A percentile compares a stretch with the other conserved stretches of the same genome.
These are phyloP conservation scores for Nomia melanderi DNA, from an alignment of 1,140 invertebrate genomes.

Conservation along the genomic window DNA sequence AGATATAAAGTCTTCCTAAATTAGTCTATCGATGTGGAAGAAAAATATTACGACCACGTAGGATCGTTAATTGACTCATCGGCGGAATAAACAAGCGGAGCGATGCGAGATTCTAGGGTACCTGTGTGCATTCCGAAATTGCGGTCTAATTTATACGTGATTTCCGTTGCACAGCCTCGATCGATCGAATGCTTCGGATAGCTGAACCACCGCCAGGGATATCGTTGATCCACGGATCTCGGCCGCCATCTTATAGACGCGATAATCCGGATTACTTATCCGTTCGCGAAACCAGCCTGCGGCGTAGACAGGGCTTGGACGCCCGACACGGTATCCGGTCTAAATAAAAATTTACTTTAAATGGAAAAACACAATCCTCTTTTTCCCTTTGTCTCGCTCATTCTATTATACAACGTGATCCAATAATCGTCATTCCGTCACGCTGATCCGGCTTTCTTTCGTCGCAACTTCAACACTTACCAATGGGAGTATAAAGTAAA, in stretches of 20 bases:
- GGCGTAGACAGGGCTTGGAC: neutral
- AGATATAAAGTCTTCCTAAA: no score
- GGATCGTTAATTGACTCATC: neutral
- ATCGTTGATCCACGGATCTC: constrained; percentile 1
- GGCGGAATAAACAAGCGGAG: neutral
- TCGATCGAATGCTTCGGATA: neutral
- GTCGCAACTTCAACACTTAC: no score
- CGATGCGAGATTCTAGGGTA: neutral
- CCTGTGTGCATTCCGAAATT: neutral
- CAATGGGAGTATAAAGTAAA: no score
- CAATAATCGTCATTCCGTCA: no score
- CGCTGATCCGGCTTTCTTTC: no score
- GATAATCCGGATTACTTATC: constrained; percentile 6
- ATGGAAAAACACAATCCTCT: neutral
- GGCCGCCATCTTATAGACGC: constrained; percentile 1
- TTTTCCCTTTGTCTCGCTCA: neutral
- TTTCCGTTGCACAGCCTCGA: neutral
- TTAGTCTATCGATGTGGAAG: no score
- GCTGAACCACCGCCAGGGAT: neutral
- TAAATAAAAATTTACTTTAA: constrained; percentile 3
- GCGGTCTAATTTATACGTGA: constrained; percentile 1
- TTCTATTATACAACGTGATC: neutral
- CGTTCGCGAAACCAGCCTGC: neutral
- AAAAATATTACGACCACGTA: neutral
- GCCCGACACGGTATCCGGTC: neutral